Conservation (phyloP, 2,888 invertebrate species). For the Galeopsomyia nigrocyanea region DNA sequence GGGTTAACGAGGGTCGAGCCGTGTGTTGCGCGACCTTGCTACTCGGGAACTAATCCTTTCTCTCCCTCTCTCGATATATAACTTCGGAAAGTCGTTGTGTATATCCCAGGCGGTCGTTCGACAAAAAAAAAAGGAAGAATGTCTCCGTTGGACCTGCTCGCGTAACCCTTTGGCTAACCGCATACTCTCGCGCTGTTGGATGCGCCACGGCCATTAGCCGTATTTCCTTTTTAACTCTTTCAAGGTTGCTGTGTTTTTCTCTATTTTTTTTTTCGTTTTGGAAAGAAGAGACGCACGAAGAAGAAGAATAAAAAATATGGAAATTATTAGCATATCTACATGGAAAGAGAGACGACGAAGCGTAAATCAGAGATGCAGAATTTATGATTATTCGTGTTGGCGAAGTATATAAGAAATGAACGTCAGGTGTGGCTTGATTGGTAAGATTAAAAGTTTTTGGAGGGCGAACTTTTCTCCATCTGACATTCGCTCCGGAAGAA, state of each 20-base stretch:
- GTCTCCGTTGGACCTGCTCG: conserved; percentile 24
- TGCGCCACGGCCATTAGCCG: not conserved
- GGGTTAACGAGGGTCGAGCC: conserved; percentile 52
- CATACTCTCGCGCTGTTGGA: conserved; percentile 4
- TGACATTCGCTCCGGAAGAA: not conserved
- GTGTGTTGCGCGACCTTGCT: conserved; percentile 40
- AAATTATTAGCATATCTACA: not conserved
- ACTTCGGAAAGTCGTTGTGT: conserved; percentile 36
- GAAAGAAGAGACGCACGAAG: not conserved
- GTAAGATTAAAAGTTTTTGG: conserved; percentile 39
- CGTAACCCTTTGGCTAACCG: conserved; percentile 46
- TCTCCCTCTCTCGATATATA: conserved; percentile 31
- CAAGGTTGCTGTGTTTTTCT: conserved; percentile 9
- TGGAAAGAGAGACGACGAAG: not conserved
- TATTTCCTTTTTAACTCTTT: not conserved
- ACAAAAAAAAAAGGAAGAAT: conserved; percentile 7
- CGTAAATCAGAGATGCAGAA: not conserved
- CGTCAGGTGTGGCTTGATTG: conserved; percentile 30
- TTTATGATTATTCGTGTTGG: conserved; percentile 2
- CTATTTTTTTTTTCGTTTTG: not conserved
- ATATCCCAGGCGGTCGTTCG: not conserved
- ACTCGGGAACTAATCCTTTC: conserved; percentile 23
- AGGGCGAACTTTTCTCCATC: conserved; percentile 1
- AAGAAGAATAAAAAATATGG: not conserved
- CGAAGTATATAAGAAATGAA: conserved; percentile 27